phyloP scores from a whole-genome alignment of 2,888 invertebrate species.

The Nematopogon swammerdamellus region DNA sequence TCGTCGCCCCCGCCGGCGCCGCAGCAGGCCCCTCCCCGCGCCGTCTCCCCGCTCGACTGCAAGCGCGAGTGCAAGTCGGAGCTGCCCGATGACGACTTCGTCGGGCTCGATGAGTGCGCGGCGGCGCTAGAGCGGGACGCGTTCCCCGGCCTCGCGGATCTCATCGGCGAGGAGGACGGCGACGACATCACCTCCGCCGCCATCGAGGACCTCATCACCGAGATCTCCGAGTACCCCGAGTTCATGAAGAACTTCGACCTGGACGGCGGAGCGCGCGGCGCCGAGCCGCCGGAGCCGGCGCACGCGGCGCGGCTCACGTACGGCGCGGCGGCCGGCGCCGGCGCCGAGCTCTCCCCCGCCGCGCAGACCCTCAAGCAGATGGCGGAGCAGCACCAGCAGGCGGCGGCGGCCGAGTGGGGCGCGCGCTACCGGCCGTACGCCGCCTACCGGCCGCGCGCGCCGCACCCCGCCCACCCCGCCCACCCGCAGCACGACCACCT shows the following conservation, averaged over 20 bases:
- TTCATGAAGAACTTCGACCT: conserved; percentile 81
- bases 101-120: conserved; percentile 81
- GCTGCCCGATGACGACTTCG: conserved; percentile 77
- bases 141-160: conserved; percentile 75
- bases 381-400: conserved; percentile 95
- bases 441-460: conserved; percentile 51
- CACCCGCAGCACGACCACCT: conserved; percentile 51
- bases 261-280: conserved; percentile 29
- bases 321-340: conserved; percentile 50
- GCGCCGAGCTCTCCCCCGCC: conserved; percentile 79
- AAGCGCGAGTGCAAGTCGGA: conserved; percentile 77
- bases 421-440: conserved; percentile 54
- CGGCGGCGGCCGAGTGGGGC: conserved; percentile 55
- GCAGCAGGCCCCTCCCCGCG: conserved; percentile 42
- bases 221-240: conserved; percentile 81
- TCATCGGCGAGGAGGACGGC: conserved; percentile 81
- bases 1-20: conserved; percentile 42
- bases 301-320: conserved; percentile 29
- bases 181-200: conserved; percentile 73
- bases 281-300: conserved; percentile 49
- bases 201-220: conserved; percentile 84
- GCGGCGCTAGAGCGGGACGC: conserved; percentile 84
- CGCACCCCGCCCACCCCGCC: conserved; percentile 30
- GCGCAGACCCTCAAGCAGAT: conserved; percentile 95
- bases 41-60: conserved; percentile 78